Conservation (phyloP, 2,888 invertebrate species). For the Peribatodes rhomboidaria region DNA sequence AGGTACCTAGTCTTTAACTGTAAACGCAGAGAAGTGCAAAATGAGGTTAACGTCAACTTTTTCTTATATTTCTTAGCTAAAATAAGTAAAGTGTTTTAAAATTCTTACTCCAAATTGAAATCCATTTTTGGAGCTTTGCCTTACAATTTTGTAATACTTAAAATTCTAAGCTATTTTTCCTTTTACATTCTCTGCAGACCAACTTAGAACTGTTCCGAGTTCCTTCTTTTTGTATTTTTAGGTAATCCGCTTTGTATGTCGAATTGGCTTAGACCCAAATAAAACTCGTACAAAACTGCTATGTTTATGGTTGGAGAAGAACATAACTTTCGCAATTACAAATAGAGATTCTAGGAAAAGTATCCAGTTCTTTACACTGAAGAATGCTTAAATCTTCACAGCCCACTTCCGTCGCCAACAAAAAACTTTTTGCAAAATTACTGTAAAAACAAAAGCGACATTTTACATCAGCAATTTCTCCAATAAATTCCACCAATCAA, state of each 20-base stretch:
- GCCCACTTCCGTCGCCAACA: too few species aligned
- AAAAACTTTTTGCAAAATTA: too few species aligned
- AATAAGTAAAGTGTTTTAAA: not conserved
- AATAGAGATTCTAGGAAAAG: constrained; percentile 13
- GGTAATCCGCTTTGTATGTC: constrained; percentile 39
- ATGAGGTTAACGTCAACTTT: not conserved
- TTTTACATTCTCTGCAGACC: not conserved
- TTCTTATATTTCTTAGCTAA: not conserved
- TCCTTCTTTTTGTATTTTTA: constrained; percentile 37
- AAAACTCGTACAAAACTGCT: constrained; percentile 34
- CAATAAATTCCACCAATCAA: constrained; percentile 12
- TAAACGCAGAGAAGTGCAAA: not conserved
- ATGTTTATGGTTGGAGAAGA: constrained; percentile 32
- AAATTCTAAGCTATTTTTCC: constrained; percentile 3
- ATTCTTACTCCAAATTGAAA: not conserved
- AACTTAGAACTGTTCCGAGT: constrained; percentile 17
- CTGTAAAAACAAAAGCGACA: not conserved
- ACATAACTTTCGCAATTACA: constrained; percentile 37
- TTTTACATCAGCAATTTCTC: not conserved
- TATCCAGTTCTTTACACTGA: not conserved
- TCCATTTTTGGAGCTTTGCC: not conserved
- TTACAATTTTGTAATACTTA: not conserved
- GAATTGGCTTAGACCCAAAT: constrained; percentile 45
- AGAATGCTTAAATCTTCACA: too few species aligned
- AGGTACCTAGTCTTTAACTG: too few species aligned